Evolutionary conservation across 2,888 invertebrate species (phyloP).

Genomic region (Xestia ashworthii): DNA sequence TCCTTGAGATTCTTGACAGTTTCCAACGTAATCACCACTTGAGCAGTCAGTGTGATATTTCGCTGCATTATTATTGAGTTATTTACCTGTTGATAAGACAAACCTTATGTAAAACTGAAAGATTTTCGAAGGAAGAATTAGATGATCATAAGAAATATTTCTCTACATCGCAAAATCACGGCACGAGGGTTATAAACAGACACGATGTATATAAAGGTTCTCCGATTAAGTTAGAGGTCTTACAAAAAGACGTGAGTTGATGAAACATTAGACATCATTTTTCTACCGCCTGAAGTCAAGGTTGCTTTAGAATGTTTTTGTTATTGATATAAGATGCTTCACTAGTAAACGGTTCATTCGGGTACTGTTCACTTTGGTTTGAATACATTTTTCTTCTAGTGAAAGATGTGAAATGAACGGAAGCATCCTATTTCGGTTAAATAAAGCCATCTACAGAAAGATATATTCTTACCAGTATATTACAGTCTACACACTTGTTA

Average conservation of each 20-base stretch:
- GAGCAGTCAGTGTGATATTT: constrained; percentile 97
- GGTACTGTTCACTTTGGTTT: neutral
- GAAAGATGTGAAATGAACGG: neutral
- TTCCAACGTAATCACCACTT: constrained; percentile 96
- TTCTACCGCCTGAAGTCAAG: neutral
- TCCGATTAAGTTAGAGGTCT: too few relatives aligned
- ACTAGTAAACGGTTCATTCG: neutral
- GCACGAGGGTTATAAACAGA: too few relatives aligned
- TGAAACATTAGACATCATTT: neutral
- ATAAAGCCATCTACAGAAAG: neutral
- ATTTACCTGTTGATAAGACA: constrained; percentile 76
- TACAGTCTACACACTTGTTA: neutral
- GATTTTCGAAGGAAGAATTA: neutral
- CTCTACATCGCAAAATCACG: neutral
- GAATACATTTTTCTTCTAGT: neutral
- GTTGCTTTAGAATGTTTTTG: neutral
- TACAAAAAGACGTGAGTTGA: neutral
- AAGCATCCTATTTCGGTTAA: neutral
- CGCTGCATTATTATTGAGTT: constrained; percentile 91
- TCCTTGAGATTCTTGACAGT: constrained; percentile 94
- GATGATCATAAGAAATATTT: neutral
- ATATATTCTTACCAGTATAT: neutral
- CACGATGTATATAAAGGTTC: too few relatives aligned
- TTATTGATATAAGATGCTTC: neutral
- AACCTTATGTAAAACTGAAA: neutral